Evolutionary conservation across 2,113 vertebrate genomes (phyloP), one percentile per base, ranked within the genome.

Genomic region (Phrynosoma platyrhinos): DNA sequence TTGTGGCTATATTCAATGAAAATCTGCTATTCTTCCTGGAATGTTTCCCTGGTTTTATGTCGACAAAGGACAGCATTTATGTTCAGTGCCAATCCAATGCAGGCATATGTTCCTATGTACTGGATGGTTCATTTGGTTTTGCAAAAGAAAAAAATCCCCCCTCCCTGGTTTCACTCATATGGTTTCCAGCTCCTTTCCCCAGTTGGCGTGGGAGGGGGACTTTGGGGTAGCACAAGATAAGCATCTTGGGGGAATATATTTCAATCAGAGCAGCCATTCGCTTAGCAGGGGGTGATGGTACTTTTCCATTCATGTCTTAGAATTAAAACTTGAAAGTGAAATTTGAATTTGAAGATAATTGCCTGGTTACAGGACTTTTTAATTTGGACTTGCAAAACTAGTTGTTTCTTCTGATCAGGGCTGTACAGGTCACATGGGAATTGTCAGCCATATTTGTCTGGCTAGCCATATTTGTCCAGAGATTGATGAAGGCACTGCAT

Each of bases 321-420:
- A 95, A 94, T 89, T 78, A 95, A 92, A 96, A 96, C 74, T 93
- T 95, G 88, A 92, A 95, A 96, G 90, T 94, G 85, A 92, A 92
- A 94, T 94, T 71, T 94, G 92, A 94, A 95, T 95, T 87, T 93
- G 93, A 95, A 92, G 91, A 64, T 93, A 94, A 93, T 94, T 92
- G 91, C 91, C 91, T 96, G 95, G 93, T 96, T 95, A 92, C 87
- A 90, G 62, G 85, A 88, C 4, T 1, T 79, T 82, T 89, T 84
- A 90, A 1, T 96, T 95, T 96, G 92, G 94, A 91, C 93, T 95
- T 87, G 87, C 40, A 89, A 79, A 85, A 1, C 0, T 6, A 74
- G 62, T 87, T 92, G 81, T 5, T 94, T 78, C 75, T 85, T 32
- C 13, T 47, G 18, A 42, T 42, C 6, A 8, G 89, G 89, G 76